phyloP scores from a whole-genome alignment of 2,888 invertebrate species.

The Craniophora ligustri region DNA sequence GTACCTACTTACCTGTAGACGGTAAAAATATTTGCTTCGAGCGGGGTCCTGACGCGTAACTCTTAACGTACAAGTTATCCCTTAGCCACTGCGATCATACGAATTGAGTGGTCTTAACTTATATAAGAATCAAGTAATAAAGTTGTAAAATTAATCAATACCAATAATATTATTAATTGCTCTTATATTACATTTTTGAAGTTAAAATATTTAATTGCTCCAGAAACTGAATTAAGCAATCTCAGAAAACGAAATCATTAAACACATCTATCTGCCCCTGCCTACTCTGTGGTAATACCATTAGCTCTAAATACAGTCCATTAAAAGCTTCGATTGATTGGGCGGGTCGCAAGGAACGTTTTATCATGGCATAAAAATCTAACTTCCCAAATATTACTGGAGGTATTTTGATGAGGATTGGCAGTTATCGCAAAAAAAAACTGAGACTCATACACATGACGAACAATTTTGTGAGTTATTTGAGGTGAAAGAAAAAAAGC shows the following conservation, averaged over 20 bases:
- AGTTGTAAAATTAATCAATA: too few relatives aligned
- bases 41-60: too few relatives aligned
- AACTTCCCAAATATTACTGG: conserved; percentile 71
- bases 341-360: conserved; percentile 68
- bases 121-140: too few relatives aligned
- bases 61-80: too few relatives aligned
- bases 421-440: conserved; percentile 63
- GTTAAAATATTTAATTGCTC: too few relatives aligned
- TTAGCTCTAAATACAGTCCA: conserved; percentile 77
- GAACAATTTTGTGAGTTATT: conserved; percentile 21
- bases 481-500: conserved; percentile 11
- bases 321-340: conserved; percentile 78
- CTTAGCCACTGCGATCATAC: too few relatives aligned
- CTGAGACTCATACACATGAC: conserved; percentile 42
- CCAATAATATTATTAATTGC: too few relatives aligned
- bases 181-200: too few relatives aligned
- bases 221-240: too few relatives aligned
- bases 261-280: conserved; percentile 36
- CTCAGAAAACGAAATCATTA: not conserved
- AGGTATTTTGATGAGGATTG: conserved; percentile 71
- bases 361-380: conserved; percentile 72
- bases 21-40: too few relatives aligned
- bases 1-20: too few relatives aligned
- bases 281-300: conserved; percentile 68
- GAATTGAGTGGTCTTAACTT: too few relatives aligned